Percentiles rank a stretch among this genome's conserved stretches.
phyloP scores from a whole-genome alignment of 1,140 invertebrate genomes.

The Lordiphosa mommai region DNA sequence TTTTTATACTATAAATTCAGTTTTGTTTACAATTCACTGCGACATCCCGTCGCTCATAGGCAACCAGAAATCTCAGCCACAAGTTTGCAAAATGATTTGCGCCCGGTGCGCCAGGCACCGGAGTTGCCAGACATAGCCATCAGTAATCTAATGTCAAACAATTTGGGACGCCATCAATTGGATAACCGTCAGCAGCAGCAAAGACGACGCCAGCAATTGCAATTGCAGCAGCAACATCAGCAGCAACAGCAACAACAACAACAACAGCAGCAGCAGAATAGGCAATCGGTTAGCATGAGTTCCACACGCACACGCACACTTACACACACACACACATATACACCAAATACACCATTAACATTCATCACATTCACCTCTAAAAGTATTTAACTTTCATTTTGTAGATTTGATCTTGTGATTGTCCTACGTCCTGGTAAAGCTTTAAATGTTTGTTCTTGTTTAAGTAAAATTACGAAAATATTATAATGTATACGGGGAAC shows the following conservation, averaged over 20 bases:
- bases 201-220: slow-evolving; percentile 33
- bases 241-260: slow-evolving; percentile 45
- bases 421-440: too few species aligned
- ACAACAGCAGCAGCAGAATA: slow-evolving; percentile 25
- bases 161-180: slow-evolving; percentile 28
- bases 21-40: slow-evolving; percentile 76
- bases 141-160: slow-evolving; percentile 27
- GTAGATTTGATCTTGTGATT: slow-evolving; percentile 15
- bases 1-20: slow-evolving; percentile 43
- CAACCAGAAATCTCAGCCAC: slow-evolving; percentile 44
- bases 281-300: slow-evolving; percentile 57
- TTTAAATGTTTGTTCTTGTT: too few species aligned
- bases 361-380: background rate
- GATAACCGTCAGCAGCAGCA: slow-evolving; percentile 27
- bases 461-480: too few species aligned
- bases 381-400: slow-evolving; percentile 29
- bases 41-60: slow-evolving; percentile 42
- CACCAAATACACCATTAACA: slow-evolving; percentile 3
- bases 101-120: slow-evolving; percentile 51
- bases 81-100: slow-evolving; percentile 61
- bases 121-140: slow-evolving; percentile 20
- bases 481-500: too few species aligned
- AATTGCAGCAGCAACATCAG: slow-evolving; percentile 36
- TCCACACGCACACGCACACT: slow-evolving; percentile 4
- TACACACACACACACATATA: background rate